These are phyloP conservation scores for Sitodiplosis mosellana DNA, from an alignment of 1,140 invertebrate genomes.

Conservation along the genomic window DNA sequence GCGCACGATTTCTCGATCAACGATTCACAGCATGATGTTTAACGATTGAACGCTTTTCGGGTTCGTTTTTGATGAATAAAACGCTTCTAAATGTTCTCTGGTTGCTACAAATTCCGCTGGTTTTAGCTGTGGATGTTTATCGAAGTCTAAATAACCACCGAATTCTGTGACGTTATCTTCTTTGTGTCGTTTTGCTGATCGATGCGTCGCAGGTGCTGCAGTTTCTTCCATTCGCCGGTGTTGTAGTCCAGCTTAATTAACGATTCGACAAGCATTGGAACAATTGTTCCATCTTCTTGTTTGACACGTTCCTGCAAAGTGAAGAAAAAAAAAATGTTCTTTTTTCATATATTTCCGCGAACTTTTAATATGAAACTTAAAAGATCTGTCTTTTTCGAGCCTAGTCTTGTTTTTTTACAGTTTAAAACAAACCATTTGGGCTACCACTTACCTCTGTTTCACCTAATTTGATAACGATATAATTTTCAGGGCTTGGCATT, in stretches of 20 bases:
- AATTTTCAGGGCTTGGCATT: conserved; percentile 22
- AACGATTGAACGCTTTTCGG: no score
- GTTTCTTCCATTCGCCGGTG: conserved; percentile 69
- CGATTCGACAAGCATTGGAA: conserved; percentile 52
- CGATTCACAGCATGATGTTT: no score
- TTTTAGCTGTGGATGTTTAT: no score
- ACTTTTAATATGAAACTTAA: neutral
- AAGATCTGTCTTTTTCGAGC: no score
- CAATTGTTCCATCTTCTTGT: conserved; percentile 37
- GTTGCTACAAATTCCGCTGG: no score
- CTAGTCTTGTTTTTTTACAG: no score
- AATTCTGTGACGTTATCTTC: conserved; percentile 1
- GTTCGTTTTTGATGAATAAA: no score
- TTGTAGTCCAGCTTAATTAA: conserved; percentile 80
- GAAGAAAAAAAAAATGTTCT: neutral
- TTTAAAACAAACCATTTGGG: neutral
- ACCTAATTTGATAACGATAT: conserved; percentile 22
- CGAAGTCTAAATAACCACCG: neutral
- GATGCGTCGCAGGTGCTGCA: conserved; percentile 46
- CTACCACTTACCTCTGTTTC: conserved; percentile 18
- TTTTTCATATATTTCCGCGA: neutral
- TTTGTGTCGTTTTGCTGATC: conserved; percentile 11
- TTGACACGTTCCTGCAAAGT: conserved; percentile 35
- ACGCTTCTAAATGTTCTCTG: no score
- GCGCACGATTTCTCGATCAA: no score